A percentile compares a stretch with the other conserved stretches of the same genome.
These are phyloP conservation scores for Alloscopus bannaensis DNA, from an alignment of 2,888 invertebrate species.

Conservation along the genomic window DNA sequence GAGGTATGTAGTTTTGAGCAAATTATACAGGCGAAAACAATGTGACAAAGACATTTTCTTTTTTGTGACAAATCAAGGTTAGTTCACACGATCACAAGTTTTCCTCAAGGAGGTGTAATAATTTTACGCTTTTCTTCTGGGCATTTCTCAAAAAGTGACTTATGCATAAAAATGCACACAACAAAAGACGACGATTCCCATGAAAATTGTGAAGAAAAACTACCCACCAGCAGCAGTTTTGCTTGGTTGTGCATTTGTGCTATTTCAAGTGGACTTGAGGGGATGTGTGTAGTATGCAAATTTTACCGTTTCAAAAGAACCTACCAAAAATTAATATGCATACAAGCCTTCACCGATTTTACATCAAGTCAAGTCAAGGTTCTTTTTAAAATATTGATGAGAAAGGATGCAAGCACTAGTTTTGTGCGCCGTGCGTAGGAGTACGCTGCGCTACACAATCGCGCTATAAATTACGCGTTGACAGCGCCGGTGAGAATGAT, in stretches of 20 bases:
- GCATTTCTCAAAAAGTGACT: neutral
- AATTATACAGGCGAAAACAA: conserved; percentile 41
- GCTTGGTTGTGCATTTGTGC: neutral
- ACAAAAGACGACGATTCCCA: conserved; percentile 28
- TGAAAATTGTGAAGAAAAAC: conserved; percentile 46
- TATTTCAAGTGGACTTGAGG: neutral
- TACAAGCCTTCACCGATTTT: conserved; percentile 47
- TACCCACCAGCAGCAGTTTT: no score
- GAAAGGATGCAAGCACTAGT: no score
- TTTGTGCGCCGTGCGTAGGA: no score
- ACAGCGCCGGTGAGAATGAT: no score
- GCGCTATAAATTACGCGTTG: no score
- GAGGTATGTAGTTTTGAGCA: no score
- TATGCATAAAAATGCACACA: neutral
- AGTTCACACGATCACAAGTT: conserved; percentile 52
- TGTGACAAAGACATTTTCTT: conserved; percentile 32
- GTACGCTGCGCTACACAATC: no score
- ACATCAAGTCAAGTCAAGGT: conserved; percentile 37
- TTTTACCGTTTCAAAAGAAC: no score
- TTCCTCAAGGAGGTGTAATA: conserved; percentile 47
- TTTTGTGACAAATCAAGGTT: conserved; percentile 59
- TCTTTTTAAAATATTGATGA: neutral
- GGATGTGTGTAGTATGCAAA: neutral
- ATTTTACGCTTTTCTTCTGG: conserved; percentile 10
- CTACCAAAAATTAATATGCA: conserved; percentile 21